These are phyloP conservation scores for Drosophila kohkoa DNA, from an alignment of 1,140 invertebrate species.

Conservation along the genomic window DNA sequence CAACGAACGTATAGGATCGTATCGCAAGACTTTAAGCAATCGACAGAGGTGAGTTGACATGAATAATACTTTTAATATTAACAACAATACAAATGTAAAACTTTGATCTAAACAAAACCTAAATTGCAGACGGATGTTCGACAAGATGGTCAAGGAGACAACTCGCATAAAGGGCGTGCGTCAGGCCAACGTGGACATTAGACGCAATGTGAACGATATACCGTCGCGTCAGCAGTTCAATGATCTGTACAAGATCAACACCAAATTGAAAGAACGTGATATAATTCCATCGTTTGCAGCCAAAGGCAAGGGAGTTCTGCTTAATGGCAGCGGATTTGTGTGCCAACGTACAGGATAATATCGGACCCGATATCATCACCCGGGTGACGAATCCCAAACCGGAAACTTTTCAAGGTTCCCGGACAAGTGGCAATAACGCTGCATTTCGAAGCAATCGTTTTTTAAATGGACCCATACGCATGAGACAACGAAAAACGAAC, in stretches of 20 bases:
- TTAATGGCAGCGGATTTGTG: slow-evolving; percentile 64
- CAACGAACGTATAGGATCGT: slow-evolving; percentile 42
- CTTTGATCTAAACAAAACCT: no score
- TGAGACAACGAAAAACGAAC: slow-evolving; percentile 27
- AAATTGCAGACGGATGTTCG: slow-evolving; percentile 62
- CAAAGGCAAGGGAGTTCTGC: slow-evolving; percentile 49
- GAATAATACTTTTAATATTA: no score
- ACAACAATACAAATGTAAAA: no score
- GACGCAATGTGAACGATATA: slow-evolving; percentile 73
- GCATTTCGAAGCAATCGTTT: background rate
- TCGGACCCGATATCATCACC: slow-evolving; percentile 58
- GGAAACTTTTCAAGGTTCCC: background rate
- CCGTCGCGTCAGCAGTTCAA: slow-evolving; percentile 72
- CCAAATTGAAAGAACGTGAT: slow-evolving; percentile 51
- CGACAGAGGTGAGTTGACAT: slow-evolving; percentile 48
- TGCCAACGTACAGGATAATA: slow-evolving; percentile 66
- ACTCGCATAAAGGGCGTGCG: slow-evolving; percentile 52
- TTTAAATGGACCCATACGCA: background rate
- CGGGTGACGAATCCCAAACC: slow-evolving; percentile 49
- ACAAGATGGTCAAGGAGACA: slow-evolving; percentile 73
- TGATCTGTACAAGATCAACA: slow-evolving; percentile 77
- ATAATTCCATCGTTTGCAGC: slow-evolving; percentile 55
- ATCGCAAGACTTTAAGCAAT: slow-evolving; percentile 64
- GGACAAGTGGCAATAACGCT: background rate
- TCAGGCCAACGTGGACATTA: slow-evolving; percentile 68